A percentile compares a stretch with the other conserved stretches of the same genome.
Evolutionary conservation across 2,797 vertebrate genomes (phyloP).

Genomic region (Streptopelia turtur): DNA sequence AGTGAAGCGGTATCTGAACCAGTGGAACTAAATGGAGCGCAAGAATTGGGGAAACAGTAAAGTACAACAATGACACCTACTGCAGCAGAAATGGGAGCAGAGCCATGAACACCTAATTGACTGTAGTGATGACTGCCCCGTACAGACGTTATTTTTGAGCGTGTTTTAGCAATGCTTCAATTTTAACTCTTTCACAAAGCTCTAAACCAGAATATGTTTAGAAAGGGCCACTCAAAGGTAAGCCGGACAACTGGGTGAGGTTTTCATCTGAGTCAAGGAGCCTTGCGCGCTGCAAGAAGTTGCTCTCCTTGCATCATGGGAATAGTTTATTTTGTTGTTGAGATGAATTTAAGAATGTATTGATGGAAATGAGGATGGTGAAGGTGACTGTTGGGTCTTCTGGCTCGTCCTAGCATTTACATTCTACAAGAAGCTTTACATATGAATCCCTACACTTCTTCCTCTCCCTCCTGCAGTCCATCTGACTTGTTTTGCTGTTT

Average conservation of each 20-base stretch:
- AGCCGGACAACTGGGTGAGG: background rate
- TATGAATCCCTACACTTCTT: fast-evolving
- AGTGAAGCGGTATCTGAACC: background rate
- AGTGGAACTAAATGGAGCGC: background rate
- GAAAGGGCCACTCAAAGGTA: background rate
- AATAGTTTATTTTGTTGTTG: background rate
- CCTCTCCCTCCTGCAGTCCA: background rate
- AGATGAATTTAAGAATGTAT: background rate
- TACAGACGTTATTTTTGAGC: background rate
- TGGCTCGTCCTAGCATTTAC: background rate
- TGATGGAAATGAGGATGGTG: background rate
- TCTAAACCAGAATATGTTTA: background rate
- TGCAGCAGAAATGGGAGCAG: slow-evolving; percentile 3
- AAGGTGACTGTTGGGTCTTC: background rate
- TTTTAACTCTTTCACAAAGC: background rate
- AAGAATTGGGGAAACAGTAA: background rate
- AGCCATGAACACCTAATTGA: background rate
- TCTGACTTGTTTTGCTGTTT: background rate
- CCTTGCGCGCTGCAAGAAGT: background rate
- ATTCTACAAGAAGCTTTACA: background rate
- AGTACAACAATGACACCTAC: background rate
- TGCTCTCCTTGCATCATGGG: background rate
- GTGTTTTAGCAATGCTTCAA: background rate
- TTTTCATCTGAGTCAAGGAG: background rate
- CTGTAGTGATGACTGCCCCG: background rate